Evolutionary conservation across 2,888 invertebrate genomes (phyloP).

Genomic region (Dasysyrphus albostriatus): DNA sequence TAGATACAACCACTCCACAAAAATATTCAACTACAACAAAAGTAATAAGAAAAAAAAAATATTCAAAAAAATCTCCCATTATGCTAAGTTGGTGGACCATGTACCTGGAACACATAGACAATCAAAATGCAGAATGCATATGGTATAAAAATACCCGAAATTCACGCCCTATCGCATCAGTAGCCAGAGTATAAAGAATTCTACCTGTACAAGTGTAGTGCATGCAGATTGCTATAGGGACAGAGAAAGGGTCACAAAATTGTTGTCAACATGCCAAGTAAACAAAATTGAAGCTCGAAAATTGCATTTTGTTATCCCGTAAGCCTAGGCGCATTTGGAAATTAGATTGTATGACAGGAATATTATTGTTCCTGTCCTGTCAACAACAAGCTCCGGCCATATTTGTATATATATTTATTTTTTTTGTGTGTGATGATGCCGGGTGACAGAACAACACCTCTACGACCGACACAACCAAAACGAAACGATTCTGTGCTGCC

Average conservation of each 20-base stretch:
- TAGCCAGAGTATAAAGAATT: too few species aligned
- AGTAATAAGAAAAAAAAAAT: too few species aligned
- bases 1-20: too few species aligned
- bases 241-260: conserved; percentile 1
- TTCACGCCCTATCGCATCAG: conserved; percentile 31
- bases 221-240: too few species aligned
- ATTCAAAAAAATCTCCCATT: conserved; percentile 7
- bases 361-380: conserved; percentile 72
- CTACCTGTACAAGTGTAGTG: too few species aligned
- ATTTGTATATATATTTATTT: neutral
- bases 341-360: conserved; percentile 68
- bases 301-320: conserved; percentile 62
- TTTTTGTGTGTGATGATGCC: neutral
- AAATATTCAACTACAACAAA: too few species aligned
- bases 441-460: neutral
- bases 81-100: neutral
- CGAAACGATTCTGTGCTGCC: neutral
- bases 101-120: neutral
- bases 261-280: conserved; percentile 65
- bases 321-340: conserved; percentile 57
- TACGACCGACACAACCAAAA: neutral
- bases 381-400: conserved; percentile 54
- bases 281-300: conserved; percentile 69
- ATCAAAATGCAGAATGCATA: neutral
- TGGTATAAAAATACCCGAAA: conserved; percentile 21